Percentiles rank a stretch among this genome's conserved stretches.
These are phyloP conservation scores for Lemur catta DNA, from an alignment of 2,797 vertebrate genomes.

Conservation along the genomic window DNA sequence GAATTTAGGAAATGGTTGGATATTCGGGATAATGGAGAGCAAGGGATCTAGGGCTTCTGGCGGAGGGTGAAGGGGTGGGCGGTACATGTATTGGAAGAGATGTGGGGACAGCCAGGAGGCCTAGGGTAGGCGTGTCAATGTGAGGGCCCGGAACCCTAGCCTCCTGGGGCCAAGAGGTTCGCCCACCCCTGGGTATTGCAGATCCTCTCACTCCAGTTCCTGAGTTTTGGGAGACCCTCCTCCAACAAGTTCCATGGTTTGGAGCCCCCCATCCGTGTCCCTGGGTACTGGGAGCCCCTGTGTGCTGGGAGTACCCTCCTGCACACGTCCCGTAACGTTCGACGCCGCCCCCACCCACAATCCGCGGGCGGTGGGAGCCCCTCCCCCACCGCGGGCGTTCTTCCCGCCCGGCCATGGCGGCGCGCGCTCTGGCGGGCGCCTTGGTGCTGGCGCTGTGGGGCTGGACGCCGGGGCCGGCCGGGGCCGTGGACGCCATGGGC, in stretches of 20 bases:
- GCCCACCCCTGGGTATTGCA: neutral
- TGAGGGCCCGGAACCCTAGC: neutral
- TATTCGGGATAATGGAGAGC: neutral
- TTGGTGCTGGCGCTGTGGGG: neutral
- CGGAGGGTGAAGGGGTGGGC: neutral
- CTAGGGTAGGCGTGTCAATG: neutral
- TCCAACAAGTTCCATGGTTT: too few relatives aligned
- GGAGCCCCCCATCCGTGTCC: neutral
- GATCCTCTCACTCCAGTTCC: neutral
- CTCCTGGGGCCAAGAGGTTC: neutral
- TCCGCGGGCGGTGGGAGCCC: neutral
- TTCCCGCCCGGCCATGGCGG: neutral
- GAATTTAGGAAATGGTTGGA: neutral
- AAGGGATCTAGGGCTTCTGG: neutral
- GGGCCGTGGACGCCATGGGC: constrained; percentile 84
- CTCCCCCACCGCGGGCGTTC: neutral
- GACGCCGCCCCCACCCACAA: neutral
- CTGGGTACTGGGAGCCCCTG: neutral
- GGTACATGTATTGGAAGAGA: neutral
- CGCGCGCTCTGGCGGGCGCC: neutral
- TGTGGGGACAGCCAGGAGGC: neutral
- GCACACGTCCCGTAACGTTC: neutral
- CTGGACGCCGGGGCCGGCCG: constrained; percentile 30
- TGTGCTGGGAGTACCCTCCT: neutral
- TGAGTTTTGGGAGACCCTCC: neutral